A percentile compares a stretch with the other conserved stretches of the same genome.
phyloP scores from a whole-genome alignment of 2,797 vertebrate genomes.

The Capromys pilorides region DNA sequence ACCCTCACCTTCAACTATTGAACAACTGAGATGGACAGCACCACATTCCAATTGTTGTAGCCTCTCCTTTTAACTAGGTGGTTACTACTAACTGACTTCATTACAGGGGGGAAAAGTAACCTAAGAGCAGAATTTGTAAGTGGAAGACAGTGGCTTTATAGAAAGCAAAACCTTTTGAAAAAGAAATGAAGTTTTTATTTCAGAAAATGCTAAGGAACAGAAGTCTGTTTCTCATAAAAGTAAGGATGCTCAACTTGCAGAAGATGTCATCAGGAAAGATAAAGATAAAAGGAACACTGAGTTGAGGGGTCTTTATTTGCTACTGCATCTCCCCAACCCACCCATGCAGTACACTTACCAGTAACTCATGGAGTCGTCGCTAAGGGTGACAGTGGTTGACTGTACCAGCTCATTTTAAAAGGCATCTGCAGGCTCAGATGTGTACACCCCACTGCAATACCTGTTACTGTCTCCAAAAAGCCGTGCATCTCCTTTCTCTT shows the following conservation, averaged over 20 bases:
- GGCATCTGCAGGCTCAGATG: not conserved
- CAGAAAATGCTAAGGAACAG: not conserved
- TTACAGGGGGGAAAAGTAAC: not conserved
- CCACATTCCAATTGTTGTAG: not conserved
- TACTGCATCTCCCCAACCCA: not conserved
- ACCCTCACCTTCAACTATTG: not conserved
- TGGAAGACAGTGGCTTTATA: not conserved
- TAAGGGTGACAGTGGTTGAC: not conserved
- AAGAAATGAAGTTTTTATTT: not conserved
- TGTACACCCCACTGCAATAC: not conserved
- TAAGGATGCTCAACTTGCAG: not conserved
- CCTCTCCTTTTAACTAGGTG: not conserved
- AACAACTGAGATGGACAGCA: not conserved
- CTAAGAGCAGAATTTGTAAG: not conserved
- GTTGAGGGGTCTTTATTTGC: not conserved
- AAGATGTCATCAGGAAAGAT: not conserved
- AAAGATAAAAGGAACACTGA: not conserved
- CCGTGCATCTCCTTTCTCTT: not conserved
- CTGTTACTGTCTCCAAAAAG: not conserved
- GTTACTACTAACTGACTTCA: not conserved
- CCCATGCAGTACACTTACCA: not conserved
- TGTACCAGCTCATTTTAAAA: not conserved
- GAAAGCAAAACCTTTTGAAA: conserved; percentile 6
- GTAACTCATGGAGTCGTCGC: not conserved
- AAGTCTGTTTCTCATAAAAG: not conserved